Conservation (phyloP, 1,140 invertebrate genomes). For the Intoshia linei region DNA sequence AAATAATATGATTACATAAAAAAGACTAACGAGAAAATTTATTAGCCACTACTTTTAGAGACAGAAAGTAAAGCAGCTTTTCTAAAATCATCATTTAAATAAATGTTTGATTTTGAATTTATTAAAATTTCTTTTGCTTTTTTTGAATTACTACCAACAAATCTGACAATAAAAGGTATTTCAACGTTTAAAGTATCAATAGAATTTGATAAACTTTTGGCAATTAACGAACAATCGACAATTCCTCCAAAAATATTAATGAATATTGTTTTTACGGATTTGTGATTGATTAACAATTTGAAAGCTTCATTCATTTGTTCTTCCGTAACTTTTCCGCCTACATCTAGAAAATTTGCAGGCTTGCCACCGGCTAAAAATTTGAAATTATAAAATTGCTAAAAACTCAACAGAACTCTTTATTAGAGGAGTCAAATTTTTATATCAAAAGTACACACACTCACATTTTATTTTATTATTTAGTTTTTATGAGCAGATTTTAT, state of each 20-base stretch:
- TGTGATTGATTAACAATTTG: conserved; percentile 20
- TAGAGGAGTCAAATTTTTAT: no score
- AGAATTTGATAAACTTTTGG: conserved; percentile 62
- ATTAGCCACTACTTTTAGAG: not conserved
- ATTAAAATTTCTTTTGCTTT: not conserved
- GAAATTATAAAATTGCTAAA: no score
- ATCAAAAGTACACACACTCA: no score
- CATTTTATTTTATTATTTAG: no score
- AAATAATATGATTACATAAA: not conserved
- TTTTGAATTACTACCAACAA: conserved; percentile 37
- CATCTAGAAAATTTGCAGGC: conserved; percentile 28
- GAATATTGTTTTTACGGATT: conserved; percentile 50
- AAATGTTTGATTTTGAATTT: not conserved
- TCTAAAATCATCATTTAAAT: not conserved
- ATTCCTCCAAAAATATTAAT: conserved; percentile 98
- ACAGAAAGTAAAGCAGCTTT: not conserved
- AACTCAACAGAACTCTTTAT: no score
- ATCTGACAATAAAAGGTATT: conserved; percentile 55
- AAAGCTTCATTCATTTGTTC: conserved; percentile 40
- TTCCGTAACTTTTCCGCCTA: conserved; percentile 30
- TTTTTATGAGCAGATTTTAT: no score
- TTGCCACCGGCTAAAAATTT: conserved; percentile 24
- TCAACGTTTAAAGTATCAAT: conserved; percentile 41
- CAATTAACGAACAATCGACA: conserved; percentile 82
- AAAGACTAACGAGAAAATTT: not conserved